These are phyloP conservation scores for Hydractinia echinata DNA, from an alignment of 30 jellyfish, hydroid and myxozoan species.

Conservation along the genomic window DNA sequence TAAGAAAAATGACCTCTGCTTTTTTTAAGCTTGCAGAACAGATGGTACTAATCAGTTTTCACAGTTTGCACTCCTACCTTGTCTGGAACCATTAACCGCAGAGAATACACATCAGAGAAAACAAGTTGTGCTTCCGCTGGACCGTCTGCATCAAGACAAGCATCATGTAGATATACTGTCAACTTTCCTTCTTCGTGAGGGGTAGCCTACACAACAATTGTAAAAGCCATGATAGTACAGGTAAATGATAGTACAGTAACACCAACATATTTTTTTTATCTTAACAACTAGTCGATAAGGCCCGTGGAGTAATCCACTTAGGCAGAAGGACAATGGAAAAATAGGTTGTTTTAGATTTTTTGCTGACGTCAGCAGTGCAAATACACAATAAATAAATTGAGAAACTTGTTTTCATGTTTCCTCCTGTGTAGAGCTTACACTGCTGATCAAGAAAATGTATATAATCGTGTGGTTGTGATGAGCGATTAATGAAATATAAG, in stretches of 20 bases:
- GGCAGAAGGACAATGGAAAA: no score
- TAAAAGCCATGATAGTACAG: background rate
- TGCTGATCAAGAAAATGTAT: no score
- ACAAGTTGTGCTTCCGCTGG: conserved; percentile 73
- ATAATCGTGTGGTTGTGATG: no score
- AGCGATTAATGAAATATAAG: no score
- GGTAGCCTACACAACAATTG: conserved; percentile 46
- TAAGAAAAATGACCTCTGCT: background rate
- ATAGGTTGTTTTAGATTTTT: no score
- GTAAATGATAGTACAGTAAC: background rate
- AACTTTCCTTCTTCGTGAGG: conserved; percentile 71
- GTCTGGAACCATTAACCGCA: conserved; percentile 67
- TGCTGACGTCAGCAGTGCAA: no score
- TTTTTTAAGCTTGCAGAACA: background rate
- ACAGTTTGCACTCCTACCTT: conserved; percentile 46
- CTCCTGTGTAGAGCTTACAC: no score
- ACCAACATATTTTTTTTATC: background rate
- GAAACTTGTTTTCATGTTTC: no score
- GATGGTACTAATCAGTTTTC: background rate
- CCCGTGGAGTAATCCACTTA: no score
- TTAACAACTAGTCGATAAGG: no score
- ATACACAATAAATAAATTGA: no score
- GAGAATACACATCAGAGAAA: conserved; percentile 55
- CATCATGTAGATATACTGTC: conserved; percentile 55
- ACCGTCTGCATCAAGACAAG: conserved; percentile 75